Base-by-base conservation (phyloP, 2,113 vertebrate genomes). In the Gavia stellata region DNA sequence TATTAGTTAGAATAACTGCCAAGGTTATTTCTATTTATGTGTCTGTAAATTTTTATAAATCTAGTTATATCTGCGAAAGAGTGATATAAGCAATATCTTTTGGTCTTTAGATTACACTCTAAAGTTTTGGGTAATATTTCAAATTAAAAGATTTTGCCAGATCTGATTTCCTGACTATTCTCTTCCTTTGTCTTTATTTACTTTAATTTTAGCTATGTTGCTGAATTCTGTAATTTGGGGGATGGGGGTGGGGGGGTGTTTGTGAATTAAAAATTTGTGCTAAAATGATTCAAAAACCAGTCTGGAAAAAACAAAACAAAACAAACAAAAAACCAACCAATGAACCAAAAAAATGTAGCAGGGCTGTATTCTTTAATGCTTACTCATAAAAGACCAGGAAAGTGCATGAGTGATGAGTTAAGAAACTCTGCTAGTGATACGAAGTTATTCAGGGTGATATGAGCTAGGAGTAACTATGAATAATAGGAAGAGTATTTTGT, bases 1-100 rank as follows among this genome's bases (percentile, higher is more conserved):
- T 77, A 82, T 89, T 59, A 55, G 44, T 50, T 75, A 61, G 17
- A 65, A 86, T 89, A 86, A 16, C 44, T 86, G 49, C 15, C 55
- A 73, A 81, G 31, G 21, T 56, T 86, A 83, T 94, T 73, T 68
- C 50, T 66, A 77, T 83, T 85, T 92, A 82, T 52, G 28, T 45
- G 45, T 40, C 55, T 15, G 9, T 52, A 95, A 61, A 23, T n/a
- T 86, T 88, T 73, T 81, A 81, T 47, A 61, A 61, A 86, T 82
- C n/a, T 47, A 71, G 71, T 85, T 91, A 42, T 33, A 90, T 49
- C 44, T 52, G 59, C 21, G 26, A 66, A 89, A 73, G 49, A 92
- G 34, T 70, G 40, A 86, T 68, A 58, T 20, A 45, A 79, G 38
- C 24, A 94, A 50, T 61, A 83, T 72, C 18, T 10, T 63, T 72